Percentiles rank a stretch among this genome's conserved stretches.
Evolutionary conservation across 2,888 invertebrate genomes (phyloP).

Genomic region (Aleiodes leptofemur): DNA sequence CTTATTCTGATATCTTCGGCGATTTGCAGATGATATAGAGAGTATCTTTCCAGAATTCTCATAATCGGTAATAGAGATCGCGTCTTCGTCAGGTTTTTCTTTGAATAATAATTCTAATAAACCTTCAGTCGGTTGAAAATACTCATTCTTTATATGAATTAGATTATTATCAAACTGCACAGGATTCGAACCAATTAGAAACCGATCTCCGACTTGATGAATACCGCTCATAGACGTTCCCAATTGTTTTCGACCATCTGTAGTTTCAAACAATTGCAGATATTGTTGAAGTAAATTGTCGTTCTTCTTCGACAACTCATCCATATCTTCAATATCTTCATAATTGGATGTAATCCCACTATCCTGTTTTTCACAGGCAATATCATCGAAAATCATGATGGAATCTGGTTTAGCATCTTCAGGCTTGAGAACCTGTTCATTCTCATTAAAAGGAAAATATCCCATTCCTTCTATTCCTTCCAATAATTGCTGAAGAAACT

Average conservation of each 20-base stretch:
- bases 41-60: no score
- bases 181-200: constrained; percentile 68
- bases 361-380: constrained; percentile 22
- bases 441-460: background rate
- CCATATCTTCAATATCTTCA: no score
- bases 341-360: background rate
- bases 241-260: constrained; percentile 11
- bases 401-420: background rate
- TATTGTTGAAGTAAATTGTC: background rate
- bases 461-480: background rate
- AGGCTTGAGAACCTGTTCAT: background rate
- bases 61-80: no score
- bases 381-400: background rate
- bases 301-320: background rate
- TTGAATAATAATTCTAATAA: background rate
- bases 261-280: constrained; percentile 33
- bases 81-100: no score
- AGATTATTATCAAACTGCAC: constrained; percentile 53
- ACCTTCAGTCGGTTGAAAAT: constrained; percentile 42
- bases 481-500: background rate
- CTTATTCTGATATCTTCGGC: no score
- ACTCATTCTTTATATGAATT: constrained; percentile 48
- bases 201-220: constrained; percentile 70
- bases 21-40: no score
- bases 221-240: constrained; percentile 65